These are phyloP conservation scores for Syngnathus acus DNA, from an alignment of 2,797 vertebrate species.

Conservation along the genomic window DNA sequence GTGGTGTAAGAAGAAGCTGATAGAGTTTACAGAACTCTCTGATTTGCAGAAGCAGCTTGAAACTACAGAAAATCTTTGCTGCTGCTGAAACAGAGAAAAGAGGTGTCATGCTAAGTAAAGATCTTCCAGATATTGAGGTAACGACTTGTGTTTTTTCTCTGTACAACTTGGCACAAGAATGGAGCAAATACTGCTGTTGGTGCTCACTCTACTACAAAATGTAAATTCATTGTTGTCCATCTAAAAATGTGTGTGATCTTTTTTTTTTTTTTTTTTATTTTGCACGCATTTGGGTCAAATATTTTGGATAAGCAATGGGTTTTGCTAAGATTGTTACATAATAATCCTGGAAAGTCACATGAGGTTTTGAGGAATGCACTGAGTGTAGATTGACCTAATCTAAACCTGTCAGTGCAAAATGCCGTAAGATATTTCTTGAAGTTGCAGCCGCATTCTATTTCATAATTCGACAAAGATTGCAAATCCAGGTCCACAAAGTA, in stretches of 20 bases:
- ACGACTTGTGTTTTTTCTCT: background rate
- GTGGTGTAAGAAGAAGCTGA: background rate
- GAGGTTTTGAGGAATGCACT: background rate
- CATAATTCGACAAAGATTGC: too few relatives aligned
- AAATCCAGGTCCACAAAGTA: too few relatives aligned
- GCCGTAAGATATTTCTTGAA: too few relatives aligned
- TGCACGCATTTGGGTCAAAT: too few relatives aligned
- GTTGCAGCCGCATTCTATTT: too few relatives aligned
- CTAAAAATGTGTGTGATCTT: background rate
- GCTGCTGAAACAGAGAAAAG: constrained; percentile 1
- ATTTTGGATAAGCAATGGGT: background rate
- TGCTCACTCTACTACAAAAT: background rate
- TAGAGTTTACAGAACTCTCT: background rate
- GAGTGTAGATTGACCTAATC: background rate
- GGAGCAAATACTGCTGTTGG: background rate
- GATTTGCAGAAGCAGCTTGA: background rate
- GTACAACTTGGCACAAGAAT: background rate
- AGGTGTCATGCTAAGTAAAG: constrained; percentile 55
- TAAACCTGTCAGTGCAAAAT: background rate
- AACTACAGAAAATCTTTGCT: background rate
- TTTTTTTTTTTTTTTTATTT: background rate
- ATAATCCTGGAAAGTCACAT: too few relatives aligned
- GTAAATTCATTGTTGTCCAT: background rate
- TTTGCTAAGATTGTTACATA: background rate
- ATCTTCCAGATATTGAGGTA: constrained; percentile 66